These are phyloP conservation scores for Asteroscopus sphinx DNA, from an alignment of 2,888 invertebrate species.

Conservation along the genomic window DNA sequence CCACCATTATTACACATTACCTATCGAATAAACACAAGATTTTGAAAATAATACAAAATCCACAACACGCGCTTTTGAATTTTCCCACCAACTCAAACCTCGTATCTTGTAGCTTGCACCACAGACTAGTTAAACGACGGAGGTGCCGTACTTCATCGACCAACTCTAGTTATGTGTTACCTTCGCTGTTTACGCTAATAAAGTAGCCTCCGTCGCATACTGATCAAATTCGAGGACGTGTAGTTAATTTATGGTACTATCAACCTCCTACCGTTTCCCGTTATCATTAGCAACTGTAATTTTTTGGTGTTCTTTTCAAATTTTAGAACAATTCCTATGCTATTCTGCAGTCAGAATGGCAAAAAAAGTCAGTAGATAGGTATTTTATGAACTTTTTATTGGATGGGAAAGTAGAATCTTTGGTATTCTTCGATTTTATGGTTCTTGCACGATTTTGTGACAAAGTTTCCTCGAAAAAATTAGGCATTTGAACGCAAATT, in stretches of 20 bases:
- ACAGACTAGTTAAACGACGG: slow-evolving; percentile 22
- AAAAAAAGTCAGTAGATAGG: slow-evolving; percentile 10
- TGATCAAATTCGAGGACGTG: slow-evolving; percentile 52
- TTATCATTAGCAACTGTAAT: slow-evolving; percentile 63
- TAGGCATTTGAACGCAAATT: too few species aligned
- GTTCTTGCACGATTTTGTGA: slow-evolving; percentile 31
- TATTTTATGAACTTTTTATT: slow-evolving; percentile 34
- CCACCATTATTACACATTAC: too few species aligned
- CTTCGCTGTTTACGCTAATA: slow-evolving; percentile 56
- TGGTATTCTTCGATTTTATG: slow-evolving; percentile 23
- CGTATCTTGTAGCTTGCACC: slow-evolving; percentile 17
- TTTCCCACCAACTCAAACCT: too few species aligned
- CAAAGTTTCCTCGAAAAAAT: neutral
- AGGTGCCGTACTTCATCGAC: slow-evolving; percentile 22
- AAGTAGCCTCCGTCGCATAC: slow-evolving; percentile 48
- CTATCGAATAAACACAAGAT: too few species aligned
- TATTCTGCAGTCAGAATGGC: slow-evolving; percentile 17
- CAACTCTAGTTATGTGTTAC: slow-evolving; percentile 49
- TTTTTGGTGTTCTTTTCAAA: slow-evolving; percentile 35
- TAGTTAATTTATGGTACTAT: slow-evolving; percentile 56
- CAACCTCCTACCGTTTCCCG: slow-evolving; percentile 55
- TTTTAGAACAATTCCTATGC: slow-evolving; percentile 36
- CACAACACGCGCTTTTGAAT: too few species aligned
- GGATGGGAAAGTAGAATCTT: slow-evolving; percentile 8
- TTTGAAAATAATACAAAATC: too few species aligned